Evolutionary conservation across 2,888 invertebrate genomes (phyloP).

Genomic region (Stenoptilia bipunctidactyla): DNA sequence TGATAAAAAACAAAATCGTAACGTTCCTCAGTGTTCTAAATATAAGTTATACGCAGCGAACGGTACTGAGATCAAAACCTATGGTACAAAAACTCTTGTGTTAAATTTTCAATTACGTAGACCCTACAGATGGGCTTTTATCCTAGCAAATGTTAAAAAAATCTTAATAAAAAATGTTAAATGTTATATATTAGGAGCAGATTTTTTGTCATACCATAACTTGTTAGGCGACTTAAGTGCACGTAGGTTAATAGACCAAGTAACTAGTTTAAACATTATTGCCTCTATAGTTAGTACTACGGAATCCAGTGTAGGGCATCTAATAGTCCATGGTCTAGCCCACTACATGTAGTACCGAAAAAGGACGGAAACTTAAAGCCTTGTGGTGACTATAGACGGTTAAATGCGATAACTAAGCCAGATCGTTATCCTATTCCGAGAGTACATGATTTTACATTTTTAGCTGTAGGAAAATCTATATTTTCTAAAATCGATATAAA

Average conservation of each 20-base stretch:
- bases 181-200: not conserved
- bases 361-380: not conserved
- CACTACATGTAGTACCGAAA: not conserved
- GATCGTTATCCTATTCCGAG: not conserved
- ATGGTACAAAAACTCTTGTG: not conserved
- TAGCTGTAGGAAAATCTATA: too few species aligned
- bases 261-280: not conserved
- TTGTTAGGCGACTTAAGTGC: not conserved
- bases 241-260: not conserved
- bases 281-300: too few species aligned
- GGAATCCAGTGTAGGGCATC: not conserved
- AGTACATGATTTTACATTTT: not conserved
- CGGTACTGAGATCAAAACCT: not conserved
- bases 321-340: not conserved
- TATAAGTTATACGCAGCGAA: not conserved
- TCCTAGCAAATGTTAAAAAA: not conserved
- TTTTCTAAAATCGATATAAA: too few species aligned
- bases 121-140: not conserved
- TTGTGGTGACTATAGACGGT: not conserved
- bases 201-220: not conserved
- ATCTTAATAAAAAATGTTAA: not conserved
- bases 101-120: not conserved
- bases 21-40: not conserved
- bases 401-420: not conserved
- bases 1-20: not conserved